Conservation (phyloP, 2,888 invertebrate genomes). For the Scrobipalpa atriplicella region DNA sequence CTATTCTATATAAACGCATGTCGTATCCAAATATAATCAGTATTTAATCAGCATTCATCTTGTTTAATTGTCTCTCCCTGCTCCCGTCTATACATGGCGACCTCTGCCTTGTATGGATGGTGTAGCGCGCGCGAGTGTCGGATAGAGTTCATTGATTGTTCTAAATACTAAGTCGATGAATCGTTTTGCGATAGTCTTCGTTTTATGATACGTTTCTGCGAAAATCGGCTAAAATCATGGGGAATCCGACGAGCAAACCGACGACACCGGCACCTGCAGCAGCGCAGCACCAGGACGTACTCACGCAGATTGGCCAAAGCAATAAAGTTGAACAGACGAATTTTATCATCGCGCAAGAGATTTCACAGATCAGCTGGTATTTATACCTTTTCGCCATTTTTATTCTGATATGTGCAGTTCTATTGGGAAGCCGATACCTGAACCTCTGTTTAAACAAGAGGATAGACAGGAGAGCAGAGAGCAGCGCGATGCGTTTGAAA, state of each 20-base stretch:
- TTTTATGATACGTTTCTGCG: background rate
- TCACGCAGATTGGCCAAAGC: background rate
- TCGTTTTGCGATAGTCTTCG: background rate
- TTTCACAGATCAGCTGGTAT: background rate
- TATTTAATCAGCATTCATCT: background rate
- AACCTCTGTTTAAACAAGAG: background rate
- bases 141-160: background rate
- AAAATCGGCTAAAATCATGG: background rate
- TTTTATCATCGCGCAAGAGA: background rate
- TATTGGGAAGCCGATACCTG: background rate
- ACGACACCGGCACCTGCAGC: background rate
- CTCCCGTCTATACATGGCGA: background rate
- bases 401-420: background rate
- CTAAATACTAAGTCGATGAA: background rate
- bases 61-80: background rate
- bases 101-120: background rate
- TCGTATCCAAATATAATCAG: too few species aligned
- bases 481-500: background rate
- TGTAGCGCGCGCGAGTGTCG: background rate
- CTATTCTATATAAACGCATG: too few species aligned
- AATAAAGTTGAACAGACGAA: background rate
- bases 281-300: background rate
- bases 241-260: background rate
- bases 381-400: background rate
- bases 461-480: background rate